Conservation (phyloP, 2,888 invertebrate species). For the Ophioninae sp. region DNA sequence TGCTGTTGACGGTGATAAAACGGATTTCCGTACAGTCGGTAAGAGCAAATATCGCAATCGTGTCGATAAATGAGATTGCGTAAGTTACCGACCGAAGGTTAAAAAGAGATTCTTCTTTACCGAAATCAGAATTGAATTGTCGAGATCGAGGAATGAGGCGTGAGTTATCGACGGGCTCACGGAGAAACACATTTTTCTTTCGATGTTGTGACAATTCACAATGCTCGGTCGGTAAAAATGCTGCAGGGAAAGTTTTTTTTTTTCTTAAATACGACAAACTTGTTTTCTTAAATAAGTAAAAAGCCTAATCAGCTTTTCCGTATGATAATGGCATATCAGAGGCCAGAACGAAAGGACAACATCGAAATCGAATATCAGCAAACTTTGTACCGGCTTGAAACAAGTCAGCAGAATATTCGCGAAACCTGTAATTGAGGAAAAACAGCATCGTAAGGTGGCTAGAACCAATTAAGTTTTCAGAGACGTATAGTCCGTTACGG, state of each 20-base stretch:
- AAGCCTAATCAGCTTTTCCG: no score
- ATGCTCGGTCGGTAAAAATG: no score
- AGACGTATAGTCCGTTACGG: neutral
- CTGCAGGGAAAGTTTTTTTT: no score
- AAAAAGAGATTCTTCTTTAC: neutral
- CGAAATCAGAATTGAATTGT: neutral
- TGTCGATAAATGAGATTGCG: neutral
- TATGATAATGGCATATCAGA: neutral
- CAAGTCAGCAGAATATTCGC: neutral
- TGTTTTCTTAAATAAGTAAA: no score
- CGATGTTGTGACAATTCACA: no score
- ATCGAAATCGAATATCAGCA: slow-evolving; percentile 1
- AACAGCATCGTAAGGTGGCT: neutral
- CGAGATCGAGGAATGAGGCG: neutral
- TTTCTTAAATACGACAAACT: no score
- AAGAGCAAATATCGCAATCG: slow-evolving; percentile 61
- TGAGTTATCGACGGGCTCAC: no score
- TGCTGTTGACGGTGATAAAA: slow-evolving; percentile 93
- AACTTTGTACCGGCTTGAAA: neutral
- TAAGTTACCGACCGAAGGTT: slow-evolving; percentile 2
- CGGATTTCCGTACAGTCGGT: slow-evolving; percentile 95
- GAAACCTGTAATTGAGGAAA: neutral
- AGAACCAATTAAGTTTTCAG: neutral
- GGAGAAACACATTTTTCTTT: no score
- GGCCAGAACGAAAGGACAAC: neutral